Evolutionary conservation across 1,140 invertebrate species (phyloP).

Genomic region (Chlorops oryzae): DNA sequence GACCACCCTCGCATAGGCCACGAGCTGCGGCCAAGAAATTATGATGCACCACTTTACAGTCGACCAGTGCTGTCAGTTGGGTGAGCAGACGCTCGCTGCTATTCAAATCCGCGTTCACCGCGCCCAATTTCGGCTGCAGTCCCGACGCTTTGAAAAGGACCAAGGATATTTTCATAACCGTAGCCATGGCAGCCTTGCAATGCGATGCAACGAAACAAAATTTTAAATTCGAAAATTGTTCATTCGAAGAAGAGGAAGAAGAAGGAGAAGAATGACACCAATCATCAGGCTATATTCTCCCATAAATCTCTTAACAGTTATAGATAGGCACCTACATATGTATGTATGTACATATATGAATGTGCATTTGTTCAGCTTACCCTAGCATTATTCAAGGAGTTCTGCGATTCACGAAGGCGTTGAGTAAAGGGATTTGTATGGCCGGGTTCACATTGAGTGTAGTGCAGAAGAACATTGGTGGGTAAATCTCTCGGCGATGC

Average conservation of each 20-base stretch:
- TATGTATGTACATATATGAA: too few species aligned
- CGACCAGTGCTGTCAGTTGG: constrained; percentile 62
- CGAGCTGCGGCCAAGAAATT: constrained; percentile 71
- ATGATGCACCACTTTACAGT: constrained; percentile 71
- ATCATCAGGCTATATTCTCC: neutral
- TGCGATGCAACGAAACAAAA: too few species aligned
- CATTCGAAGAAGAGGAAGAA: neutral
- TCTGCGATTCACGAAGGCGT: constrained; percentile 66
- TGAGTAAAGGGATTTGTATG: constrained; percentile 73
- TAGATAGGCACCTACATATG: too few species aligned
- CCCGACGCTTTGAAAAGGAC: constrained; percentile 48
- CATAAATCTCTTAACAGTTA: constrained; percentile 53
- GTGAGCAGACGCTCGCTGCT: constrained; percentile 57
- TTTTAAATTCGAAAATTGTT: too few species aligned
- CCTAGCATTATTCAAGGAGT: constrained; percentile 64
- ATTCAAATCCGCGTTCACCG: constrained; percentile 65
- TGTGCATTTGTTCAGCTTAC: too few species aligned
- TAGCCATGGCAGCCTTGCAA: constrained; percentile 44
- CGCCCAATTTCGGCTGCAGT: constrained; percentile 63
- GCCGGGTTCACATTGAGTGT: constrained; percentile 72
- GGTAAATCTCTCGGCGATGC: constrained; percentile 67
- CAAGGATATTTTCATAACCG: constrained; percentile 44
- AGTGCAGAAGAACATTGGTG: constrained; percentile 67
- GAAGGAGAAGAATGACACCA: neutral
- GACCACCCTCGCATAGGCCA: constrained; percentile 71